phyloP scores from a whole-genome alignment of 2,888 invertebrate genomes.

The Euspilapteryx auroguttella region DNA sequence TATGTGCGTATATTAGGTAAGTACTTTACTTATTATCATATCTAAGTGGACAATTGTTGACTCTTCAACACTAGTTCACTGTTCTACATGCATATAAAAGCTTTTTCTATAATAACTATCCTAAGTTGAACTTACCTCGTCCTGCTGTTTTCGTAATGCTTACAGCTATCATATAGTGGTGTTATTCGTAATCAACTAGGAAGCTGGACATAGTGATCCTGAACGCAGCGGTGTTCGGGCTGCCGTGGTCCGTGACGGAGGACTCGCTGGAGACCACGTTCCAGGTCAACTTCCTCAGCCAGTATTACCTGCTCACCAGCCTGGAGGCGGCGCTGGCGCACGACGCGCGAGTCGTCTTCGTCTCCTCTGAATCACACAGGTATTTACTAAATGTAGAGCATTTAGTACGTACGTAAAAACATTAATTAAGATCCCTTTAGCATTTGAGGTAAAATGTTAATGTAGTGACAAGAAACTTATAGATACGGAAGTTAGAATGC shows the following conservation, averaged over 20 bases:
- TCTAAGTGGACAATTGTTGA: too few relatives aligned
- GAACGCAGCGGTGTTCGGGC: slow-evolving; percentile 81
- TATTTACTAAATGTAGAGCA: slow-evolving; percentile 18
- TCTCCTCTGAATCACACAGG: slow-evolving; percentile 90
- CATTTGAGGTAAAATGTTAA: background rate
- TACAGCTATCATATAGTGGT: background rate
- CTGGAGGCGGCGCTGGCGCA: slow-evolving; percentile 69
- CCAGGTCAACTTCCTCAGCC: slow-evolving; percentile 86
- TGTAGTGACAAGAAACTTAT: too few relatives aligned
- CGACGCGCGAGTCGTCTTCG: slow-evolving; percentile 75
- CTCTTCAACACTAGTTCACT: too few relatives aligned
- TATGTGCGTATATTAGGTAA: too few relatives aligned
- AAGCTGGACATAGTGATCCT: slow-evolving; percentile 73
- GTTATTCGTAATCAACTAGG: slow-evolving; percentile 23
- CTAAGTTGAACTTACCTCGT: too few relatives aligned
- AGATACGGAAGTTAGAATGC: too few relatives aligned
- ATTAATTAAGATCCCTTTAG: background rate
- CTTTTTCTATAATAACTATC: too few relatives aligned
- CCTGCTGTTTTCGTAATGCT: background rate
- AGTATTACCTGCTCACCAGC: slow-evolving; percentile 75
- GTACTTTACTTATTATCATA: too few relatives aligned
- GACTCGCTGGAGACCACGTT: slow-evolving; percentile 80
- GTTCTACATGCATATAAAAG: too few relatives aligned
- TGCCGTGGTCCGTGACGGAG: slow-evolving; percentile 71
- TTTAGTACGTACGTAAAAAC: background rate